Base-by-base conservation (phyloP, 2,113 vertebrate genomes). In the Callocephalon fimbriatum region DNA sequence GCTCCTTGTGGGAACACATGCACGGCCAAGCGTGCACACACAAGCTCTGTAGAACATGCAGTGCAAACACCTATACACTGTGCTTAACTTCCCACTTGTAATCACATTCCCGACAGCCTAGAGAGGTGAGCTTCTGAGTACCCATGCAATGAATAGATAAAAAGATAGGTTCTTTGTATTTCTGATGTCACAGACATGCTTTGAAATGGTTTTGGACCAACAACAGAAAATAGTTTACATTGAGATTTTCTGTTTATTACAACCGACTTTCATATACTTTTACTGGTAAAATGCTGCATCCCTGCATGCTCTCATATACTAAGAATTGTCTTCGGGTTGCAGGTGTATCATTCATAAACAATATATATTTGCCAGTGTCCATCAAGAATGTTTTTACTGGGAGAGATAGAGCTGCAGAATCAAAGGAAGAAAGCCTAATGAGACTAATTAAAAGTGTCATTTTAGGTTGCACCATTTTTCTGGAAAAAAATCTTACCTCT, bases 331-430 rank as follows among this genome's bases (percentile, higher is more conserved):
- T 80, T 77, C 66, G 7, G 16, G 11, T 23, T 94, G 51, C 56
- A 81, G 45, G 32, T 50, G 6, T 71, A 27, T 71, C 19, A 6
- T 67, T 80, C 25, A 3, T 58, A 70, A 83, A 22, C 22, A 56
- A 17, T 22, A 76, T 89, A 19, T 93, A 91, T 81, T 94, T 94
- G 93, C 37, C 65, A 93, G 61, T 84, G 84, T 71, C 89, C 66
- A 85, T 88, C 77, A 89, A 78, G 95, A 91, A 29, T 1, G 0
- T 27, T 80, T 88, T 61, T 47, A 35, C 1, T 59, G 16, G 45
- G 38, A 84, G 27, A 3, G 5, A 54, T 3, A 44, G 31, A 72
- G 38, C 17, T 81, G 29, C 42, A 56, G 68, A 89, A 59, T 71
- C 61, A 31, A 75, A 63, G 61, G 12, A 94, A 71, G 9, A 80